Evolutionary conservation across 2,888 invertebrate genomes (phyloP).

Genomic region (Nomada fucata): DNA sequence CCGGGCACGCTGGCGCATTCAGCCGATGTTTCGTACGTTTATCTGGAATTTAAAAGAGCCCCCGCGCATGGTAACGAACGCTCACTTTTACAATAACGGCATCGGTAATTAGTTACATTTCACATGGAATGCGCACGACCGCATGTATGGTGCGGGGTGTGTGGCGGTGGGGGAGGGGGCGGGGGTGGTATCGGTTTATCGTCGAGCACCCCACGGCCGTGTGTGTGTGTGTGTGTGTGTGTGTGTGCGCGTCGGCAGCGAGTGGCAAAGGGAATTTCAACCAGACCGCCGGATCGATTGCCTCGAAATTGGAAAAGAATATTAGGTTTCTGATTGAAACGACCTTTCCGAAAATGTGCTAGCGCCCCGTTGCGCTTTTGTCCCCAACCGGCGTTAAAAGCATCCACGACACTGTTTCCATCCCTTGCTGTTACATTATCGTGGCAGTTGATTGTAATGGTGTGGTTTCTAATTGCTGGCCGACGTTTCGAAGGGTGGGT

Average conservation of each 20-base stretch:
- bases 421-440: neutral
- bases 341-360: conserved; percentile 72
- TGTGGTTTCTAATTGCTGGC: neutral
- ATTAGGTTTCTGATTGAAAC: conserved; percentile 78
- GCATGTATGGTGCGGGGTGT: conserved; percentile 27
- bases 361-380: conserved; percentile 55
- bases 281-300: conserved; percentile 77
- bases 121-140: conserved; percentile 63
- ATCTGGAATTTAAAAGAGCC: conserved; percentile 43
- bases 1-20: conserved; percentile 12
- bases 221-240: conserved; percentile 23
- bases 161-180: too few species aligned
- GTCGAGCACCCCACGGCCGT: conserved; percentile 44
- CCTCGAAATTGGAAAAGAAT: conserved; percentile 77
- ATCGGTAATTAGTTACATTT: conserved; percentile 71
- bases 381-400: conserved; percentile 37
- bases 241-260: conserved; percentile 48
- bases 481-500: neutral
- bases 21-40: conserved; percentile 43
- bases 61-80: conserved; percentile 44
- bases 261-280: conserved; percentile 77
- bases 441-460: neutral
- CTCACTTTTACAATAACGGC: conserved; percentile 69
- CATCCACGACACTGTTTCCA: neutral
- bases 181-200: conserved; percentile 67